Conservation (phyloP, 1,140 invertebrate species). For the Heterodera schachtii region DNA sequence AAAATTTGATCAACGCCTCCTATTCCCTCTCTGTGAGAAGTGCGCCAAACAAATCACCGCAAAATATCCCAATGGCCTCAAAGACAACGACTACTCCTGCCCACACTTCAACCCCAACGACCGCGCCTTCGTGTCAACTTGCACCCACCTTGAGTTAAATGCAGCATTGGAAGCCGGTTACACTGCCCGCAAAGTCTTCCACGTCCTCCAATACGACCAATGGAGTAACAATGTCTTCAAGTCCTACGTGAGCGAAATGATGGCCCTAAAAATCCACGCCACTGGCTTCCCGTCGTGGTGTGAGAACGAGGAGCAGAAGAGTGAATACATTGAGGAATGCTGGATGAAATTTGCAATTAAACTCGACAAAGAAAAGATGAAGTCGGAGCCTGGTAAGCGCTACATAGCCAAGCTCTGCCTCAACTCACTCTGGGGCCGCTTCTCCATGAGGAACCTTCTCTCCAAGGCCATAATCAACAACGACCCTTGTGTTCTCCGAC, state of each 20-base stretch:
- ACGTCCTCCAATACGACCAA: constrained; percentile 14
- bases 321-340: background rate
- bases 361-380: background rate
- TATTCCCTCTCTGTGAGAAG: constrained; percentile 3
- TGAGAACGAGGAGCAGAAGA: background rate
- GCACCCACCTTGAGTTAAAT: background rate
- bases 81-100: background rate
- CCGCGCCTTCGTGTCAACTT: background rate
- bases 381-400: background rate
- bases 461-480: background rate
- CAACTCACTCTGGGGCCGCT: constrained; percentile 13
- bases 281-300: constrained; percentile 2
- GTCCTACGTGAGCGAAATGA: background rate
- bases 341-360: background rate
- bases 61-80: background rate
- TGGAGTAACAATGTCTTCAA: background rate
- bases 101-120: background rate
- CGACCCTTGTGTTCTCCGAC: background rate
- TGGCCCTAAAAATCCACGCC: constrained; percentile 11
- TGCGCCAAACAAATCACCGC: background rate
- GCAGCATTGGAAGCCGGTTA: constrained; percentile 14
- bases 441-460: background rate
- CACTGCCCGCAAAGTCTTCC: background rate
- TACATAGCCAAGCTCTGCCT: constrained; percentile 13
- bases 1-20: constrained; percentile 18